Percentiles rank a stretch among this genome's conserved stretches.
Conservation (phyloP, 1,140 invertebrate genomes). For the Aphelinus certus region DNA sequence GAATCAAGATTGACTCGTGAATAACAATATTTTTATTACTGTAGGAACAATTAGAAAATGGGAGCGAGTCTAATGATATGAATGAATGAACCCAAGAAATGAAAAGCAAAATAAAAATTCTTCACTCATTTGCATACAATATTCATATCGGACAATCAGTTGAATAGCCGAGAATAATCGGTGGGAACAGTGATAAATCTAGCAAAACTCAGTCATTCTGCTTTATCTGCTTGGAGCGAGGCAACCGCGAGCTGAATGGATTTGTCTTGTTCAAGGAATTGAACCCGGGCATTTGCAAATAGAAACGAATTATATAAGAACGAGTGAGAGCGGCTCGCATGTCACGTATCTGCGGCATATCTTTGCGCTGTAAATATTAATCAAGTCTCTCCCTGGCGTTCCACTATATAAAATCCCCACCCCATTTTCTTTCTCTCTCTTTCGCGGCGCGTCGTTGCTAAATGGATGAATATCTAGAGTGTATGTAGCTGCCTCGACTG, state of each 20-base stretch:
- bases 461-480: neutral
- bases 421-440: neutral
- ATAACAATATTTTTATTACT: too few species aligned
- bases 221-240: too few species aligned
- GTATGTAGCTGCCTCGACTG: too few species aligned
- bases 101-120: neutral
- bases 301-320: conserved; percentile 18
- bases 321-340: neutral
- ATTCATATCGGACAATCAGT: neutral
- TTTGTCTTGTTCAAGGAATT: conserved; percentile 28
- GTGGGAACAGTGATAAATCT: neutral
- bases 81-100: too few species aligned
- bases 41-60: too few species aligned
- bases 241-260: conserved; percentile 14
- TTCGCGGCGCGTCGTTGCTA: neutral
- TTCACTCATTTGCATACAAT: neutral
- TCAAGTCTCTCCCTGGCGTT: neutral
- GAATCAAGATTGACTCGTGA: too few species aligned
- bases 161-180: too few species aligned
- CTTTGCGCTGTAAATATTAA: conserved; percentile 26
- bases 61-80: too few species aligned
- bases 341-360: conserved; percentile 13
- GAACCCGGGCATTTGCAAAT: conserved; percentile 13
- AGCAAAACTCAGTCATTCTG: conserved; percentile 3
- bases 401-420: neutral